phyloP scores from a whole-genome alignment of 2,797 vertebrate species.

The Natrix natrix region DNA sequence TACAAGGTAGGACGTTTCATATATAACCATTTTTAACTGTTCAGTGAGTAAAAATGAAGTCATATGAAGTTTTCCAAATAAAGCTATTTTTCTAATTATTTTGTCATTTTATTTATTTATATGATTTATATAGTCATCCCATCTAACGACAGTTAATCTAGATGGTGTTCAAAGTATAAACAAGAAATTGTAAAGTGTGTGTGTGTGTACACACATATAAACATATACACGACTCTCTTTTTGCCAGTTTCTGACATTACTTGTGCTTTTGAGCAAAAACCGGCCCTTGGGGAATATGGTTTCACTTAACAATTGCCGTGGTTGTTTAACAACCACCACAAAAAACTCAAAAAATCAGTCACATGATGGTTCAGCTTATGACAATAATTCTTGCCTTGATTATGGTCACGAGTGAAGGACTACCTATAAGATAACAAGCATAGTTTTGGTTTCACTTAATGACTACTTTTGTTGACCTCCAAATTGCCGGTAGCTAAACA shows the following conservation, averaged over 20 bases:
- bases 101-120: neutral
- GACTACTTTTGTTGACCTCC: neutral
- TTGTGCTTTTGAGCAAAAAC: too few species aligned
- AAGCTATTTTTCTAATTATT: neutral
- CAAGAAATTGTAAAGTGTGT: neutral
- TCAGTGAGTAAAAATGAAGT: neutral
- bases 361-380: too few species aligned
- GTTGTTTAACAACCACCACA: too few species aligned
- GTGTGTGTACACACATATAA: too few species aligned
- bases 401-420: too few species aligned
- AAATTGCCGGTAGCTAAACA: neutral
- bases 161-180: neutral
- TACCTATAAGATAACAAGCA: neutral
- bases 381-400: too few species aligned
- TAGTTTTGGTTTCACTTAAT: neutral
- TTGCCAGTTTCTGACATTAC: too few species aligned
- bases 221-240: too few species aligned
- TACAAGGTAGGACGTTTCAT: conserved; percentile 84
- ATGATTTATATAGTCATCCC: neutral
- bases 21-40: neutral
- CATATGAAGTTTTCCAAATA: neutral
- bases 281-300: too few species aligned
- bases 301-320: too few species aligned
- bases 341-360: too few species aligned
- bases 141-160: neutral